Evolutionary conservation across 2,888 invertebrate species (phyloP), one percentile per base, ranked within the genome.

Genomic region (Protonemura montana): DNA sequence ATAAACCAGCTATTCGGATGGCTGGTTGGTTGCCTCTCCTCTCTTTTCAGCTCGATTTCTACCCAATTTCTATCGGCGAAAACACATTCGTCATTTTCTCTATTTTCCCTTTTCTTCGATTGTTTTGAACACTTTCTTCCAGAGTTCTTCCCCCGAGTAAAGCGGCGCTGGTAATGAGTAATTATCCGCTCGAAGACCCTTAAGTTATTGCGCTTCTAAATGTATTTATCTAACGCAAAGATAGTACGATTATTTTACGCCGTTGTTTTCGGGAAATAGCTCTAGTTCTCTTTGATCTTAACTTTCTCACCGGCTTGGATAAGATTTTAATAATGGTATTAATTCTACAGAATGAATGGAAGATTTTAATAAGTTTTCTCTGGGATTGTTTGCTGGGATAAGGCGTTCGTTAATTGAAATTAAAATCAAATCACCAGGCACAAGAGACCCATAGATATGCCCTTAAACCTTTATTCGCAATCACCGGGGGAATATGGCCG

Each of bases 281-380:
- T 84, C 25, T 26, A 76, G 27, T 84, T 84, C 30, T 26, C 84
- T 84, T 84, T 84, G 84, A 84, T 84, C 84, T 59, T 28, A 76
- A 59, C 59, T 76, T 76, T 84, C 76, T 28, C 28, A 28, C 28
- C 28, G n/a, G 16, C 26, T 16, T 27, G 59, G 84, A 84, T 30
- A 76, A 30, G 30, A 84, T 84, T 83, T 59, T 84, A 81, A 84
- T 84, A 84, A 84, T 30, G 84, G 84, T 76, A 84, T 84, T 84
- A 84, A 84, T 26, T 84, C 59, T 28, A 76, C 26, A 26, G 29
- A 84, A 84, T 76, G 84, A 84, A 84, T 84, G 59, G 84, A 26
- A 26, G 82, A 81, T 81, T 84, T 84, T 84, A 84, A 84, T 84
- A 84, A 76, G 84, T 84, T 81, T 81, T 84, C 59, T 59, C 28